A percentile compares a stretch with the other conserved stretches of the same genome.
These are phyloP conservation scores for Chloebia gouldiae DNA, from an alignment of 2,113 vertebrate genomes.

Conservation along the genomic window DNA sequence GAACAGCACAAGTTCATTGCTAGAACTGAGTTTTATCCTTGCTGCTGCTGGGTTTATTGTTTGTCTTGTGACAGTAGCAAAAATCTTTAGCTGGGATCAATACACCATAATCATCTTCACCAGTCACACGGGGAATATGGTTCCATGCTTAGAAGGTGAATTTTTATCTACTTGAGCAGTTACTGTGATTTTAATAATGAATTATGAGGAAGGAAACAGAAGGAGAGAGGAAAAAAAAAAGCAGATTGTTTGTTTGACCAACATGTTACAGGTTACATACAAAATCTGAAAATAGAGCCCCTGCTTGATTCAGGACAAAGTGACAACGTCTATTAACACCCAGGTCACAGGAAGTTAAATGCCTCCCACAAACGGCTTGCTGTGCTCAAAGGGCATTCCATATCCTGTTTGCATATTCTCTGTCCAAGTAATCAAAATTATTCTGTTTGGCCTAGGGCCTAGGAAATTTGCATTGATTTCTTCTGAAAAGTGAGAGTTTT, in stretches of 20 bases:
- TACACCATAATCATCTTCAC: rapidly evolving
- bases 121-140: background rate
- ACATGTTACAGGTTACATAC: background rate
- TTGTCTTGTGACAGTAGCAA: background rate
- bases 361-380: background rate
- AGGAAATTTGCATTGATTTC: background rate
- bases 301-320: background rate
- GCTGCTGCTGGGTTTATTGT: background rate
- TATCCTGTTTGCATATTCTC: background rate
- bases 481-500: background rate
- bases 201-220: background rate
- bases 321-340: background rate
- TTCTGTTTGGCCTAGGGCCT: background rate
- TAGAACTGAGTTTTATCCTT: background rate
- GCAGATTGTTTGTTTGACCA: background rate
- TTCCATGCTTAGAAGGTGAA: background rate
- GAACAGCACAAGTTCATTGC: background rate
- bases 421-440: background rate
- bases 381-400: conserved; percentile 18
- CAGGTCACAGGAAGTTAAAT: conserved; percentile 6
- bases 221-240: background rate
- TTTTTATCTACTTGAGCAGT: background rate
- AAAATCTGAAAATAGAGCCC: background rate
- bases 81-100: background rate
- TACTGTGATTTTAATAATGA: background rate